These are phyloP conservation scores for Xanthia togata DNA, from an alignment of 2,888 invertebrate genomes.

Conservation along the genomic window DNA sequence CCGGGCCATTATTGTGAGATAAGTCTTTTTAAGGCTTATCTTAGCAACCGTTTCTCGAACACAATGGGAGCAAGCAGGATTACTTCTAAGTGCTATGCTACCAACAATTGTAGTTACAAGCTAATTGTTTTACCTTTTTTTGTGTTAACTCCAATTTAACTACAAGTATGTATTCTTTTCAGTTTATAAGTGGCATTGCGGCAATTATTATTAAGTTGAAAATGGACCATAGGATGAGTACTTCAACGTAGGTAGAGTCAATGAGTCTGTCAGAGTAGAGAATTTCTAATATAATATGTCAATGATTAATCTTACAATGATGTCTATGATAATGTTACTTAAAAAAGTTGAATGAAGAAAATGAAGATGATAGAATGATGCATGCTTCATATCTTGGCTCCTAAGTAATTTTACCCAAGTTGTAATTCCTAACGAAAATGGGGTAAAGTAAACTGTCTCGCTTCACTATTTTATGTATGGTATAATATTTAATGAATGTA, in stretches of 20 bases:
- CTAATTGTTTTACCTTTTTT: conserved; percentile 47
- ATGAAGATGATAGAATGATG: not conserved
- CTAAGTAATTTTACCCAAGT: not conserved
- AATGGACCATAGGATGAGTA: not conserved
- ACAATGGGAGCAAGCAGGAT: conserved; percentile 76
- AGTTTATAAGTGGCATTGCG: conserved; percentile 28
- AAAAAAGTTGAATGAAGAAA: no score
- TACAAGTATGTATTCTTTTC: conserved; percentile 34
- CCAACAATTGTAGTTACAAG: conserved; percentile 67
- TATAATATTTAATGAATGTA: conserved; percentile 20
- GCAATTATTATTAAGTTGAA: conserved; percentile 13
- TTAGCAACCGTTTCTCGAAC: conserved; percentile 73
- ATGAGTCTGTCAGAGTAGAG: not conserved
- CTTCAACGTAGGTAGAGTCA: not conserved
- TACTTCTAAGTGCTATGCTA: conserved; percentile 72
- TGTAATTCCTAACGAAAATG: not conserved
- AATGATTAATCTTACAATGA: not conserved
- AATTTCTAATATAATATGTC: not conserved
- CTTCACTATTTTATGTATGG: not conserved
- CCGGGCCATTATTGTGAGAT: conserved; percentile 63
- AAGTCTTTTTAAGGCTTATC: conserved; percentile 77
- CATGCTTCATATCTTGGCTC: not conserved
- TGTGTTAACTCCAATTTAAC: conserved; percentile 40
- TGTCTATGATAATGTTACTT: not conserved
- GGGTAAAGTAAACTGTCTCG: not conserved